These are phyloP conservation scores for Erpobdella octoculata DNA, from an alignment of 2,888 invertebrate species.

Conservation along the genomic window DNA sequence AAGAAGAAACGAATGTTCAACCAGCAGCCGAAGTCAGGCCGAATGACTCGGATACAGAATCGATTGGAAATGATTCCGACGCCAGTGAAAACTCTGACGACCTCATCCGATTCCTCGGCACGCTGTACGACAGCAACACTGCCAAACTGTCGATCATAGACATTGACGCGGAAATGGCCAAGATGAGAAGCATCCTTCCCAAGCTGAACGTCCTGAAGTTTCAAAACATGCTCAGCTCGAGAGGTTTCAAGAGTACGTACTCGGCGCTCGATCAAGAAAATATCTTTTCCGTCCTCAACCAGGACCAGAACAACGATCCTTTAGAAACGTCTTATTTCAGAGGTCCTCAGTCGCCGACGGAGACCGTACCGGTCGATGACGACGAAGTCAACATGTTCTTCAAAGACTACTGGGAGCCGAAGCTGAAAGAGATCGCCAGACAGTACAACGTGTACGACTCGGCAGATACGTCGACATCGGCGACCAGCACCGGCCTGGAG, in stretches of 20 bases:
- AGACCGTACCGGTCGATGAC: neutral
- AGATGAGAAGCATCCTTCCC: neutral
- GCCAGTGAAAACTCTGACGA: too few species aligned
- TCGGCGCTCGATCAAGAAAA: too few species aligned
- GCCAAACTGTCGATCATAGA: conserved; percentile 5
- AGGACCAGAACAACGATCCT: neutral
- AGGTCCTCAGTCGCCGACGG: neutral
- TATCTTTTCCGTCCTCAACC: neutral
- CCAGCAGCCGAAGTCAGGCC: neutral
- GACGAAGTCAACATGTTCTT: conserved; percentile 9
- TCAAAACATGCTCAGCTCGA: neutral
- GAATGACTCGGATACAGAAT: neutral
- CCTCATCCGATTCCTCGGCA: neutral
- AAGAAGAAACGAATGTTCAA: neutral
- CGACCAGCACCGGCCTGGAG: too few species aligned
- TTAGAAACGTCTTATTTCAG: neutral
- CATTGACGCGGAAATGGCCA: neutral
- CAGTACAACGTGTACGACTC: neutral
- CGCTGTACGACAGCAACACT: neutral
- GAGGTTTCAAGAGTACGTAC: neutral
- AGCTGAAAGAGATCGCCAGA: conserved; percentile 4
- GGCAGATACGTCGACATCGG: neutral
- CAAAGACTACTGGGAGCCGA: conserved; percentile 15
- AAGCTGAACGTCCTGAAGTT: neutral
- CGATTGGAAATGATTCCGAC: too few species aligned